Evolutionary conservation across 2,113 vertebrate genomes (phyloP).

Genomic region (Apeltes quadracus): DNA sequence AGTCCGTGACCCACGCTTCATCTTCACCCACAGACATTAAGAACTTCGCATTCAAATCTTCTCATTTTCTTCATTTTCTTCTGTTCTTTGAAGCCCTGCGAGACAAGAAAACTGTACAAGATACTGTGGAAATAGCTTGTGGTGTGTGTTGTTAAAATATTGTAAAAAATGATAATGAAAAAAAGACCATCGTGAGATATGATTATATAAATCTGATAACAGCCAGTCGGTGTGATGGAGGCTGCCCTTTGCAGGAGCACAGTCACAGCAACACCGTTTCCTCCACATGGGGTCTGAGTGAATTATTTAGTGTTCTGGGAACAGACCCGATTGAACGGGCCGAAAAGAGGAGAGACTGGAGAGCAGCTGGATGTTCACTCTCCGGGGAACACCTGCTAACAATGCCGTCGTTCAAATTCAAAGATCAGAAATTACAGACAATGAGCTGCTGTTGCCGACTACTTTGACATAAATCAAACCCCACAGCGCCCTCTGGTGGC

Average conservation of each 20-base stretch:
- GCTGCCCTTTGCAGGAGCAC: neutral
- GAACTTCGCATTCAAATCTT: neutral
- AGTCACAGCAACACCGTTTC: neutral
- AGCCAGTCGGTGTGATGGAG: neutral
- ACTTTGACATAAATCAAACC: neutral
- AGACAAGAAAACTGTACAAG: too few species aligned
- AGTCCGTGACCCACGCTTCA: neutral
- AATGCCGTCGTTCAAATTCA: constrained; percentile 8
- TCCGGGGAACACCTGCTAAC: constrained; percentile 6
- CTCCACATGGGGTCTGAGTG: neutral
- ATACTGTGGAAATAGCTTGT: too few species aligned
- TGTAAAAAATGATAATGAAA: neutral
- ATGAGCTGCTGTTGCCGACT: neutral
- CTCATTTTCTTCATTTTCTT: neutral
- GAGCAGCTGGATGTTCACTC: neutral
- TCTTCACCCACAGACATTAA: neutral
- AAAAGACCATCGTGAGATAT: neutral
- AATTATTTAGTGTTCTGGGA: neutral
- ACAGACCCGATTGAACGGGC: neutral
- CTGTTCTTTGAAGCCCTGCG: neutral
- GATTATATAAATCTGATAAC: neutral
- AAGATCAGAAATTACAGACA: neutral
- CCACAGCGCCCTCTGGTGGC: constrained; percentile 61
- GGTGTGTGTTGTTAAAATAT: too few species aligned
- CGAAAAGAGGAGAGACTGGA: constrained; percentile 7